Percentiles rank a stretch among this genome's conserved stretches.
phyloP scores from a whole-genome alignment of 2,113 vertebrate species.

The Equus quagga region DNA sequence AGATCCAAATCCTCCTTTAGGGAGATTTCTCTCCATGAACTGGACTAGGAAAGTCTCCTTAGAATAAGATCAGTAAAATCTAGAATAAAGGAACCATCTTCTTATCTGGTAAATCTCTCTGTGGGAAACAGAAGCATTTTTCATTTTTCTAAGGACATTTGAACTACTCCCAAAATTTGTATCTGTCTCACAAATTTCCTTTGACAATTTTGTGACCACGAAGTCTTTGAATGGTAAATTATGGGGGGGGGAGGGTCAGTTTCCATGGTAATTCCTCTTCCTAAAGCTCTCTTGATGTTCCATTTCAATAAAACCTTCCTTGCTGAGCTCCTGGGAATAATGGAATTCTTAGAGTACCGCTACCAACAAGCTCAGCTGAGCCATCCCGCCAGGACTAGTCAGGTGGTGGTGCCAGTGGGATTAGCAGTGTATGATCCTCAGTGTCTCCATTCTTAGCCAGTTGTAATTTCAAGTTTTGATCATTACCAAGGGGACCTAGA shows the following conservation, averaged over 20 bases:
- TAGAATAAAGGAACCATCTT: background rate
- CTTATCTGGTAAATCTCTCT: background rate
- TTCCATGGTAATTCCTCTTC: slow-evolving; percentile 37
- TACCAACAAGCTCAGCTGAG: background rate
- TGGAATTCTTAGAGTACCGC: background rate
- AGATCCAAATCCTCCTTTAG: background rate
- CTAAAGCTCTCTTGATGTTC: background rate
- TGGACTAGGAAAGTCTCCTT: background rate
- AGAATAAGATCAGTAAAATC: slow-evolving; percentile 39
- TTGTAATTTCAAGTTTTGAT: background rate
- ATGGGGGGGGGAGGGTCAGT: background rate
- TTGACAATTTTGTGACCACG: slow-evolving; percentile 26
- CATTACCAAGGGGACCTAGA: background rate
- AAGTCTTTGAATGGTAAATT: slow-evolving; percentile 29
- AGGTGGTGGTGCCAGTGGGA: background rate
- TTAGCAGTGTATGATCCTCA: background rate
- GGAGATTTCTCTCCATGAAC: background rate
- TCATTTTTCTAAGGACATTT: slow-evolving; percentile 28
- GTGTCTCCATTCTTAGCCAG: background rate
- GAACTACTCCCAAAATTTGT: slow-evolving; percentile 49
- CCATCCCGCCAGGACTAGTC: background rate
- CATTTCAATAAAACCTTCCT: background rate
- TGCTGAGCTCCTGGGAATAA: background rate
- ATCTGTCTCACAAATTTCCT: slow-evolving; percentile 46
- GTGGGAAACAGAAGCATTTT: slow-evolving; percentile 4